Evolutionary conservation across 1,140 invertebrate genomes (phyloP).

Genomic region (Parasteatoda tepidariorum): DNA sequence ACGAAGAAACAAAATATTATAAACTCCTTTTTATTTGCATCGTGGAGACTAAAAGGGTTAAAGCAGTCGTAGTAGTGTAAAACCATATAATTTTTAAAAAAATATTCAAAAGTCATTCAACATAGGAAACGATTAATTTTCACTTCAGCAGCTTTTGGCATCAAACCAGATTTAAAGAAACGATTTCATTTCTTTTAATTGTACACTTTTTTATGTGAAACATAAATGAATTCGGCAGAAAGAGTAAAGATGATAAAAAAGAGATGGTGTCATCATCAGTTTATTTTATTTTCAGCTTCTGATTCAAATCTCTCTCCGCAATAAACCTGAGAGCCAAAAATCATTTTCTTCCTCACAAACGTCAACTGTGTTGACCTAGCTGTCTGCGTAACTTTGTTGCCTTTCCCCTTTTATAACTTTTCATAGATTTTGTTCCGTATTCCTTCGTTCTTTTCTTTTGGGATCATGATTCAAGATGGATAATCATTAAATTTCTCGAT

Average conservation of each 20-base stretch:
- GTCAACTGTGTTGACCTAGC: constrained; percentile 31
- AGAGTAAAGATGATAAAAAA: not conserved
- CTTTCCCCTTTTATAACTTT: not conserved
- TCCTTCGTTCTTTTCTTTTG: not conserved
- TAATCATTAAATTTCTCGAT: constrained; percentile 11
- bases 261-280: constrained; percentile 25
- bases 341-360: constrained; percentile 1
- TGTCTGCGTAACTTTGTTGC: not conserved
- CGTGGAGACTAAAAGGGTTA: too few relatives aligned
- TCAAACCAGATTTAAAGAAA: too few relatives aligned
- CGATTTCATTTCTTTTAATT: not conserved
- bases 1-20: too few relatives aligned
- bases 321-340: constrained; percentile 21
- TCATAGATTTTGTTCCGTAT: constrained; percentile 1
- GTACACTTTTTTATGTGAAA: not conserved
- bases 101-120: too few relatives aligned
- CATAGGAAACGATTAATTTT: too few relatives aligned
- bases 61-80: too few relatives aligned
- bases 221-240: not conserved
- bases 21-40: too few relatives aligned
- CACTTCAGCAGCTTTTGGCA: too few relatives aligned
- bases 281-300: constrained; percentile 17
- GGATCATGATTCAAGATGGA: constrained; percentile 15
- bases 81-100: too few relatives aligned
- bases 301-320: constrained; percentile 4